Evolutionary conservation across 2,113 vertebrate species (phyloP).

Genomic region (Macaca nemestrina): DNA sequence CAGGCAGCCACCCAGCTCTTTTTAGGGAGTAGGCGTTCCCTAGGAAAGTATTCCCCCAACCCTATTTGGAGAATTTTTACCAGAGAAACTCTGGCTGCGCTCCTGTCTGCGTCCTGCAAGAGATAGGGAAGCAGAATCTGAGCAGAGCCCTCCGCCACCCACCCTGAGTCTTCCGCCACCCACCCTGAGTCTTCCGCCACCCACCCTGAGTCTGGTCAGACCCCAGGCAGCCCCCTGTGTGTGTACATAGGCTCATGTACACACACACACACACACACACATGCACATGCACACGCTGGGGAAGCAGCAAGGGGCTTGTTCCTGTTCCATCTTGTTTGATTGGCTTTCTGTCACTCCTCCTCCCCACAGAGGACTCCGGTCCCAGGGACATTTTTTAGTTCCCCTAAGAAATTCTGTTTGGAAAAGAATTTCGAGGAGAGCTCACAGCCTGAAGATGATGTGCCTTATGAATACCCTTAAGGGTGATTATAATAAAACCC

Average conservation of each 20-base stretch:
- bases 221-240: fast-evolving
- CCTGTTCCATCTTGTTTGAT: neutral
- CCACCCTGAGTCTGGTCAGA: neutral
- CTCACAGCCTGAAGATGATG: neutral
- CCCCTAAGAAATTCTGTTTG: neutral
- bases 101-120: neutral
- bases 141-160: neutral
- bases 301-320: neutral
- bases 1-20: constrained; percentile 32
- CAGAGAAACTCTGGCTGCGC: neutral
- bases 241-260: fast-evolving
- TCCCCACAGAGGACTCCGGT: neutral
- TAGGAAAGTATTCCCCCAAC: constrained; percentile 39
- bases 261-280: neutral
- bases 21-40: neutral
- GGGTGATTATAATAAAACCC: neutral
- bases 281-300: neutral
- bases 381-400: neutral
- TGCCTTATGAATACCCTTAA: neutral
- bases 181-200: no score
- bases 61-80: neutral
- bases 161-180: no score
- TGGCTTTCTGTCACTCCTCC: neutral
- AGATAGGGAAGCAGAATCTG: neutral
- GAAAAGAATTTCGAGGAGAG: neutral